Percentiles rank a stretch among this genome's conserved stretches.
phyloP scores from a whole-genome alignment of 2,113 vertebrate genomes.

The Corythornis madagascariensis region DNA sequence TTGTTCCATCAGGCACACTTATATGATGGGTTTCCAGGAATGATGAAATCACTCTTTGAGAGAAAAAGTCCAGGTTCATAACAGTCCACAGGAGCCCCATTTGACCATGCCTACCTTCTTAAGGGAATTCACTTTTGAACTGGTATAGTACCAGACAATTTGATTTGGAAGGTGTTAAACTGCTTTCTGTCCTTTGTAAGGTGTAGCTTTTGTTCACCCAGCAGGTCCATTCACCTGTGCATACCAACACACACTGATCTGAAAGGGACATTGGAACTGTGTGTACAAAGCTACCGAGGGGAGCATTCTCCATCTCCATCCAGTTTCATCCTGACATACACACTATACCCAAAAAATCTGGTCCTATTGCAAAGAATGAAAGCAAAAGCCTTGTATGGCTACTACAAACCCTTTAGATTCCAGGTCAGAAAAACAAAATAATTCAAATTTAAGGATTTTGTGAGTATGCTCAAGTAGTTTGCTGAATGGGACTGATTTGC shows the following conservation, averaged over 20 bases:
- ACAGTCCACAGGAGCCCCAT: neutral
- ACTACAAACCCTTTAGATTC: neutral
- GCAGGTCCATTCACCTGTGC: neutral
- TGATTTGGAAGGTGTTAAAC: neutral
- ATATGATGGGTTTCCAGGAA: neutral
- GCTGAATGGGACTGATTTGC: constrained; percentile 16
- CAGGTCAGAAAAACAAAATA: neutral
- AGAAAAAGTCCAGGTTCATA: neutral
- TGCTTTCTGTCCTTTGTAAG: neutral
- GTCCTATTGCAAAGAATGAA: neutral
- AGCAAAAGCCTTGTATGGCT: neutral
- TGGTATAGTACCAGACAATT: neutral
- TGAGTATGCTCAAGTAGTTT: neutral
- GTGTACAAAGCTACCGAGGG: neutral
- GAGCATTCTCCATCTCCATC: neutral
- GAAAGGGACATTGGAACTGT: neutral
- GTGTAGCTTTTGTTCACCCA: neutral
- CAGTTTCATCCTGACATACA: neutral
- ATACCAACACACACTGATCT: neutral
- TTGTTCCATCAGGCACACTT: neutral
- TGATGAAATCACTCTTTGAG: neutral
- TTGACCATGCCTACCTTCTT: neutral
- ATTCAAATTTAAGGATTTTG: neutral
- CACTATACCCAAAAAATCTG: neutral
- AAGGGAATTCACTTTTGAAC: neutral